Conservation (phyloP, 2,888 invertebrate species). For the Sesia bembeciformis region DNA sequence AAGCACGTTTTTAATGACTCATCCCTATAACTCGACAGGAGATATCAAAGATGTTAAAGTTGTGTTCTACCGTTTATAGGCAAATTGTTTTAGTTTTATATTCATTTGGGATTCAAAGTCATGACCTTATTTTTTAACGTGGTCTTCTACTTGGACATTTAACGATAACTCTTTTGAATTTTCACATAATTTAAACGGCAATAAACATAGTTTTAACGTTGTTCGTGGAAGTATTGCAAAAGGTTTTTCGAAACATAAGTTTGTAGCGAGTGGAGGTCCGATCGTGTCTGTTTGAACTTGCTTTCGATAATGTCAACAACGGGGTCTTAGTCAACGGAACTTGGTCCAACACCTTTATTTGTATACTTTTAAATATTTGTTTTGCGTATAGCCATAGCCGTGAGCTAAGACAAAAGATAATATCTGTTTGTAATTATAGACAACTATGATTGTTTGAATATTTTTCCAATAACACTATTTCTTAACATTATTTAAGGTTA, state of each 20-base stretch:
- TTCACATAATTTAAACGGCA: constrained; percentile 8
- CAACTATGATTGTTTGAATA: no score
- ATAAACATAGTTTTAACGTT: constrained; percentile 6
- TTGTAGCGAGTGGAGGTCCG: constrained; percentile 20
- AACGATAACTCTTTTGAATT: constrained; percentile 1
- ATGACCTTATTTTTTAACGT: not conserved
- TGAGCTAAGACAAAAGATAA: not conserved
- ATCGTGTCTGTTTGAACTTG: constrained; percentile 52
- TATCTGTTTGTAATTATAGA: no score
- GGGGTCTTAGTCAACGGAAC: constrained; percentile 50
- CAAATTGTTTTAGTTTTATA: no score
- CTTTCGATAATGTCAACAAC: constrained; percentile 68
- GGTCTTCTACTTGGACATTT: not conserved
- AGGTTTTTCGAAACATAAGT: constrained; percentile 48
- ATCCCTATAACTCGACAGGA: no score
- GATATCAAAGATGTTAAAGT: no score
- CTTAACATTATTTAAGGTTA: no score
- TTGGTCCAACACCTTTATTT: constrained; percentile 48
- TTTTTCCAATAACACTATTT: no score
- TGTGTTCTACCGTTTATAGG: no score
- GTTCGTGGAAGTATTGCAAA: constrained; percentile 24
- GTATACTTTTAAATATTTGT: constrained; percentile 32
- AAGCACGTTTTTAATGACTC: no score
- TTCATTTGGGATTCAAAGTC: no score
- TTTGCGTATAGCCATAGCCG: constrained; percentile 1